Base-by-base conservation (phyloP, 2,797 vertebrate species). In the Siniperca undulata region DNA sequence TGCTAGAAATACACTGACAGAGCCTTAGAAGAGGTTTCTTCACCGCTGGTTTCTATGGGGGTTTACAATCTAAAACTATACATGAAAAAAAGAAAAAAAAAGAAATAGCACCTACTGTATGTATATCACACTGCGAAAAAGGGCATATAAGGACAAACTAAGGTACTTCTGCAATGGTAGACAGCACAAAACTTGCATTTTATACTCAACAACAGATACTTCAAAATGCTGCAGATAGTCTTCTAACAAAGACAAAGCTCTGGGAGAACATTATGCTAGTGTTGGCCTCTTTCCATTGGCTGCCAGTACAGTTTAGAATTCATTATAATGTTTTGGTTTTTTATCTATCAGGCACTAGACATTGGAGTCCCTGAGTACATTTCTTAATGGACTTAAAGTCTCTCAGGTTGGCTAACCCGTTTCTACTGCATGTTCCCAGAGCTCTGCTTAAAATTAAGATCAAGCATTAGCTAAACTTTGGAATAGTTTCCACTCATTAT, bases 201-300 rank as follows among this genome's bases (percentile, higher is more conserved):
- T 61, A 46, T 62, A 13, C 42, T 87, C 46, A 78, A 66, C 46
- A 87, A 83, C 83, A 84, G 74, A 81, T 86, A 79, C 69, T 66
- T 80, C 40, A 38, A 69, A 91, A 77, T 83, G 44, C 74, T 69
- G 86, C 87, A 77, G 80, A 80, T 44, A 38, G 7, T 71, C 30
- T 61, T 69, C 66, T 60, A 48, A 61, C 71, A 72, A 73, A 83
- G 62, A 70, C 62, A 80, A 79, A 62, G 77, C 0, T 0, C 65
- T 40, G 40, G 14, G 61, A 82, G 83, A 68, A 59, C 55, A 56
- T 61, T 79, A 74, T 55, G 68, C 52, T 22, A 80, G 65, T 48
- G 69, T 56, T 89, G 85, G 80, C 66, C 38, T 80, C 68, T 64
- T 89, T 85, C 74, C 74, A 80, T 24, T 72, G 44, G 56, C 71